Evolutionary conservation across 2,797 vertebrate genomes (phyloP).

Genomic region (Cyclura pinguis): DNA sequence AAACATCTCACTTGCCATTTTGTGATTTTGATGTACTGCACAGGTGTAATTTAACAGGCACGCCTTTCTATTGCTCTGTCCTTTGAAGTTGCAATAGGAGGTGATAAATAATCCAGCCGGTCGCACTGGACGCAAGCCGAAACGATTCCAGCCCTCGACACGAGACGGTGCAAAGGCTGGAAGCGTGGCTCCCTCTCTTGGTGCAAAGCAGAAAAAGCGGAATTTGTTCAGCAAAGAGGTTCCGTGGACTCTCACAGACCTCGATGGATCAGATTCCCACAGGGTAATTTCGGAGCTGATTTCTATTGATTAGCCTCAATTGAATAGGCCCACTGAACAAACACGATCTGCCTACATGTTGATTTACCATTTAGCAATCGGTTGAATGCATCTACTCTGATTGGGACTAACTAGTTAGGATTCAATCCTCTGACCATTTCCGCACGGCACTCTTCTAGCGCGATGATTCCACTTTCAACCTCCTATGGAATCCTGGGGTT

Average conservation of each 20-base stretch:
- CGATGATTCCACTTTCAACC: too few species aligned
- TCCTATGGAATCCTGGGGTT: too few species aligned
- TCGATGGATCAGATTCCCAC: background rate
- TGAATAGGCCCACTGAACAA: too few species aligned
- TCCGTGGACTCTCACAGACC: too few species aligned
- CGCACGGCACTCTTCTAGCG: too few species aligned
- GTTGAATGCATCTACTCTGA: too few species aligned
- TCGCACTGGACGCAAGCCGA: background rate
- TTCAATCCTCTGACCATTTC: too few species aligned
- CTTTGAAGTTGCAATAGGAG: background rate
- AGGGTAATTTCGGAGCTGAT: too few species aligned
- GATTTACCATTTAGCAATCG: too few species aligned
- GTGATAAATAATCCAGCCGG: background rate
- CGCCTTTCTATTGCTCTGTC: background rate
- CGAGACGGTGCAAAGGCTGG: slow-evolving; percentile 33
- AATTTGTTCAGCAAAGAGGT: background rate
- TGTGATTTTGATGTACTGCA: background rate
- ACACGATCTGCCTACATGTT: too few species aligned
- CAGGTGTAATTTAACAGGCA: background rate
- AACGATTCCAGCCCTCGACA: background rate
- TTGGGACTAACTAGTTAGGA: too few species aligned
- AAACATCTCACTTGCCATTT: background rate
- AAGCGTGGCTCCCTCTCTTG: slow-evolving; percentile 71
- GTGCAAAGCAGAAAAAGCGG: slow-evolving; percentile 13
- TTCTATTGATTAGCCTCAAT: too few species aligned